Percentiles rank a stretch among this genome's conserved stretches.
These are phyloP conservation scores for Micrasema longulum DNA, from an alignment of 1,140 invertebrate genomes.

Conservation along the genomic window DNA sequence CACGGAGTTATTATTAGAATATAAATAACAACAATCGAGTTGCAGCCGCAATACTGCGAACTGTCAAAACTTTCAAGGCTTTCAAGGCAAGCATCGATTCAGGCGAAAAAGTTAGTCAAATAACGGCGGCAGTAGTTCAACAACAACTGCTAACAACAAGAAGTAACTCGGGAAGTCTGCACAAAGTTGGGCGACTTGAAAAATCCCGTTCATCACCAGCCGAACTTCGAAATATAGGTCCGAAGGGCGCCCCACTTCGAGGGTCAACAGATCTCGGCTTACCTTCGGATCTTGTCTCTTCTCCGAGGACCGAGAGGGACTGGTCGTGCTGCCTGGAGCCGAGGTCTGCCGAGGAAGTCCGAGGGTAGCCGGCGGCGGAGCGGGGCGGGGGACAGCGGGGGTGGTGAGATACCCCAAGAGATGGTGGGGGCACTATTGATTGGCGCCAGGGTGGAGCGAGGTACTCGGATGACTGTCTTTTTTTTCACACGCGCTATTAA, in stretches of 20 bases:
- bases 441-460: constrained; percentile 47
- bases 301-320: too few relatives aligned
- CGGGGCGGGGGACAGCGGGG: constrained; percentile 31
- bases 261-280: constrained; percentile 32
- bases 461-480: constrained; percentile 47
- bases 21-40: constrained; percentile 44
- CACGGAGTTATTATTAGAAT: too few relatives aligned
- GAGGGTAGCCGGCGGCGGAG: constrained; percentile 44
- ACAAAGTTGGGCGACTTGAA: constrained; percentile 45
- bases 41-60: constrained; percentile 46
- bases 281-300: too few relatives aligned
- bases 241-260: constrained; percentile 17
- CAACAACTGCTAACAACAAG: constrained; percentile 52
- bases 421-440: constrained; percentile 50
- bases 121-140: constrained; percentile 44
- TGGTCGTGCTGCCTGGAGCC: constrained; percentile 18
- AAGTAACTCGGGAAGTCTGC: constrained; percentile 46
- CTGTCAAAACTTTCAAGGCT: constrained; percentile 52
- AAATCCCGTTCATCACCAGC: constrained; percentile 45
- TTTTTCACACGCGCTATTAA: constrained; percentile 43
- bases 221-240: constrained; percentile 50
- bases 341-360: constrained; percentile 44
- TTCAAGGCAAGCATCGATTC: constrained; percentile 42
- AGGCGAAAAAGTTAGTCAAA: constrained; percentile 51
- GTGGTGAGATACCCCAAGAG: constrained; percentile 21